Conservation (phyloP, 1,140 invertebrate genomes). For the Callitettix versicolor region DNA sequence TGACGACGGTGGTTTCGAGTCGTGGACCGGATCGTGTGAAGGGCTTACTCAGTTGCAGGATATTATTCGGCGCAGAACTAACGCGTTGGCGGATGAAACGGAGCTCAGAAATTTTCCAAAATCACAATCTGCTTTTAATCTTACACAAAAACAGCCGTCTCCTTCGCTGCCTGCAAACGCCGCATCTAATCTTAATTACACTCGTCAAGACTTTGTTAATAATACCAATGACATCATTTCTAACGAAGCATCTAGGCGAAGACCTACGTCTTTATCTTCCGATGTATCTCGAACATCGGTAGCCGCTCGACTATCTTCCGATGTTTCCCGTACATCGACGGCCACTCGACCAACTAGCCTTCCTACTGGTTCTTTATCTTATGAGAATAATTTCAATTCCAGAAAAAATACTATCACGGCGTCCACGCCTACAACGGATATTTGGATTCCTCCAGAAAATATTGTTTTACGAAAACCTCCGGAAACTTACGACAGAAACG, state of each 20-base stretch:
- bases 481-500: too few relatives aligned
- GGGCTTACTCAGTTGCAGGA: constrained; percentile 32
- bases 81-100: constrained; percentile 13
- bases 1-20: constrained; percentile 22
- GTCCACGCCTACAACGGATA: constrained; percentile 27
- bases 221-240: constrained; percentile 28
- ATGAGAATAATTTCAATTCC: constrained; percentile 23
- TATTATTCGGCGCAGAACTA: constrained; percentile 16
- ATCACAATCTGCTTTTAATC: constrained; percentile 15
- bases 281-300: constrained; percentile 15
- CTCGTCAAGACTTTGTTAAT: constrained; percentile 21
- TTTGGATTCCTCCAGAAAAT: constrained; percentile 16
- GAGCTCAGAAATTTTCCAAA: constrained; percentile 10
- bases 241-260: constrained; percentile 24
- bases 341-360: constrained; percentile 25
- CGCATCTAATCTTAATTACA: constrained; percentile 16
- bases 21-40: constrained; percentile 19
- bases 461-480: constrained; percentile 6
- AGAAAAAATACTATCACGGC: constrained; percentile 18
- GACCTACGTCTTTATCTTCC: neutral
- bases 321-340: constrained; percentile 13
- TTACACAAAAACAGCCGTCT: constrained; percentile 4
- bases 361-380: constrained; percentile 27
- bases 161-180: neutral
- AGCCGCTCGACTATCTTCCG: neutral